Conservation (phyloP, 2,888 invertebrate species). For the Arge pagana region DNA sequence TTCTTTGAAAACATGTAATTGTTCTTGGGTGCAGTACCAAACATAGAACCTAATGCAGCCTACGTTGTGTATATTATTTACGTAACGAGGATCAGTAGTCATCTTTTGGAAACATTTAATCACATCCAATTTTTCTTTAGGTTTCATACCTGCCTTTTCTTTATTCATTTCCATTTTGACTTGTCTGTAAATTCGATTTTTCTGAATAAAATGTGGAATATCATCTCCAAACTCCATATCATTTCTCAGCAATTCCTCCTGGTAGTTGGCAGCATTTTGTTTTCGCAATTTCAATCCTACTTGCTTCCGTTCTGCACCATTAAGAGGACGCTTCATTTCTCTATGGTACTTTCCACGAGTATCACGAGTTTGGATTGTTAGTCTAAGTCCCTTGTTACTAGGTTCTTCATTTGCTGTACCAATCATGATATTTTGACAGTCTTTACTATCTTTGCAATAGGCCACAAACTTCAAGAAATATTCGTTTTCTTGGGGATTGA, state of each 20-base stretch:
- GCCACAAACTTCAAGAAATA: too few relatives aligned
- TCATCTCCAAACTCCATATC: conserved; percentile 23
- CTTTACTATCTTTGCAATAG: too few relatives aligned
- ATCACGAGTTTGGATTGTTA: too few relatives aligned
- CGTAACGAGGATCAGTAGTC: conserved; percentile 18
- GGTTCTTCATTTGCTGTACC: too few relatives aligned
- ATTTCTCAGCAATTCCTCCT: conserved; percentile 14
- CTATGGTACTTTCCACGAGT: conserved; percentile 22
- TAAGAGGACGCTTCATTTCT: conserved; percentile 23
- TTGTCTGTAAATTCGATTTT: conserved; percentile 23
- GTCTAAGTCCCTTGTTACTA: too few relatives aligned
- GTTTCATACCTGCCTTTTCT: conserved; percentile 15
- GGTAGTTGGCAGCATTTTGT: conserved; percentile 18
- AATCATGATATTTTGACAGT: too few relatives aligned
- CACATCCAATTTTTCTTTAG: conserved; percentile 18
- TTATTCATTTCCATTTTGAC: conserved; percentile 20
- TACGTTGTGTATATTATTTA: conserved; percentile 12
- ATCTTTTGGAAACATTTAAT: conserved; percentile 19
- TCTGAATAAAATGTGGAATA: conserved; percentile 17
- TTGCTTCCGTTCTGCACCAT: conserved; percentile 22
- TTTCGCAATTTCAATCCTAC: conserved; percentile 15
- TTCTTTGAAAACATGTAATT: conserved; percentile 23
- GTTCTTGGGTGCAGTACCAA: conserved; percentile 23
- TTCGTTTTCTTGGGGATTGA: too few relatives aligned
- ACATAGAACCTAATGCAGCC: conserved; percentile 25